Conservation (phyloP, 2,888 invertebrate genomes). For the Pristionchus japonicus region DNA sequence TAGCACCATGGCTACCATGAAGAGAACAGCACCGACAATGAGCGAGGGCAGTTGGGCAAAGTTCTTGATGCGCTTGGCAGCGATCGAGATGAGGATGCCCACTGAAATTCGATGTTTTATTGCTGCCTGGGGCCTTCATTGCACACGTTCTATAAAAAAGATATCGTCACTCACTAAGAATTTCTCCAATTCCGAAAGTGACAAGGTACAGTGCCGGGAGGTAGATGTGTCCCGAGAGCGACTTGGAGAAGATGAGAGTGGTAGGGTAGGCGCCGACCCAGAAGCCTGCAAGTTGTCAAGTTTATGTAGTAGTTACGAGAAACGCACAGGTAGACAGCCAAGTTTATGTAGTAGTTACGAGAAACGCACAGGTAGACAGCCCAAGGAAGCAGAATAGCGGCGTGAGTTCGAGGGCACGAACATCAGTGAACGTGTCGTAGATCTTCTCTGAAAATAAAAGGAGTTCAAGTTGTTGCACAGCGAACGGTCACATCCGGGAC, state of each 20-base stretch:
- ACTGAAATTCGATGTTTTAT: no score
- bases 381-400: conserved; percentile 54
- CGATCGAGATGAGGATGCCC: not conserved
- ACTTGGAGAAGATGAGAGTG: not conserved
- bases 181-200: not conserved
- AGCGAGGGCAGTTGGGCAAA: conserved; percentile 13
- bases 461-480: no score
- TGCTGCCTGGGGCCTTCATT: no score
- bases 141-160: no score
- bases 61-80: not conserved
- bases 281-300: not conserved
- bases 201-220: not conserved
- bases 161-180: not conserved
- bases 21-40: not conserved
- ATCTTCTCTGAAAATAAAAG: conserved; percentile 48
- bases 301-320: not conserved
- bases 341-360: not conserved
- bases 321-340: conserved; percentile 50
- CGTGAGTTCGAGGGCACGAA: conserved; percentile 51
- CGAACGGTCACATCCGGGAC: no score
- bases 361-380: conserved; percentile 48
- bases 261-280: not conserved
- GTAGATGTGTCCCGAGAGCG: not conserved
- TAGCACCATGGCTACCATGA: not conserved
- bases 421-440: conserved; percentile 47